These are phyloP conservation scores for Ahaetulla prasina DNA, from an alignment of 2,113 vertebrate genomes.

Conservation along the genomic window DNA sequence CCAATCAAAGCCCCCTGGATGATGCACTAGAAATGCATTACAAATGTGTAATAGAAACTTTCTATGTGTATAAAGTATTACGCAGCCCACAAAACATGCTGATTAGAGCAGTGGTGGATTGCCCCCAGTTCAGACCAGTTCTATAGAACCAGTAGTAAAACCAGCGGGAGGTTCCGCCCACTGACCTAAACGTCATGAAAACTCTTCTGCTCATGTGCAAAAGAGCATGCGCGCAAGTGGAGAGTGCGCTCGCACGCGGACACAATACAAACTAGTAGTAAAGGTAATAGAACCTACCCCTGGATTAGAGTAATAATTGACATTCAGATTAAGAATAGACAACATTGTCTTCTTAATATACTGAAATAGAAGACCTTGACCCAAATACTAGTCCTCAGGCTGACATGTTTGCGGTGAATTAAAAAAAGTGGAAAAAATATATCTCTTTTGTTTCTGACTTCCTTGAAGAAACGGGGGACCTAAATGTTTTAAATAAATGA, in stretches of 20 bases:
- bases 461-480: background rate
- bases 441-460: background rate
- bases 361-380: background rate
- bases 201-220: too few species aligned
- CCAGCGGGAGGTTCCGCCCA: too few species aligned
- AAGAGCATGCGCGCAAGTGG: too few species aligned
- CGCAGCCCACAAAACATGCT: background rate
- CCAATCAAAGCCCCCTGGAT: background rate
- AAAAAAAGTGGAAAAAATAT: background rate
- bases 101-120: too few species aligned
- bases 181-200: too few species aligned
- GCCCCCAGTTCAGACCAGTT: too few species aligned
- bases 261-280: too few species aligned
- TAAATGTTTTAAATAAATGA: background rate
- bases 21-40: background rate
- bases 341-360: background rate
- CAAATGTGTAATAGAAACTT: background rate
- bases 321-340: background rate
- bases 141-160: too few species aligned
- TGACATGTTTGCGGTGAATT: background rate
- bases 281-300: too few species aligned
- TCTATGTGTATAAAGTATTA: background rate
- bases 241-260: too few species aligned
- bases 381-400: background rate
- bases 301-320: background rate